phyloP scores from a whole-genome alignment of 2,113 vertebrate genomes.

The Scatophagus argus region DNA sequence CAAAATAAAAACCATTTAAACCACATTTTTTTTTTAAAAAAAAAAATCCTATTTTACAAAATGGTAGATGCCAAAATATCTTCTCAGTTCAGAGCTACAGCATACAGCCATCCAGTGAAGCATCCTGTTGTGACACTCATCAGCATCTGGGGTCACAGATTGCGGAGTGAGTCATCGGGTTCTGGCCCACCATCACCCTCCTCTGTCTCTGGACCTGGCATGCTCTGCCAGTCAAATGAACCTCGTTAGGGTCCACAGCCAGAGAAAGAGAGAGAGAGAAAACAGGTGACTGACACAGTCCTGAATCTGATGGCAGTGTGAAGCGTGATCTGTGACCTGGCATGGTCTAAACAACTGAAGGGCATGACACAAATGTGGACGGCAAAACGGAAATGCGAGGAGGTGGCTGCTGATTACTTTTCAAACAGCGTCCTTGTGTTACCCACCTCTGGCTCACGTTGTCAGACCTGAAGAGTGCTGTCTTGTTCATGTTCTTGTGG shows the following conservation, averaged over 20 bases:
- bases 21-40: too few relatives aligned
- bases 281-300: constrained; percentile 10
- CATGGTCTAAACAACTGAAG: constrained; percentile 15
- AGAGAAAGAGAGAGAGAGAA: background rate
- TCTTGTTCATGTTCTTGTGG: constrained; percentile 9
- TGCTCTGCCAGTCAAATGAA: constrained; percentile 58
- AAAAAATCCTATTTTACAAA: too few relatives aligned
- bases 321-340: constrained; percentile 46
- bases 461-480: constrained; percentile 18
- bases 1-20: too few relatives aligned
- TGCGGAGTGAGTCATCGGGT: constrained; percentile 53
- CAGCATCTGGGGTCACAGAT: constrained; percentile 50
- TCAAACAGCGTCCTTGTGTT: constrained; percentile 19
- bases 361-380: constrained; percentile 35
- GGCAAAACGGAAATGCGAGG: background rate
- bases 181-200: constrained; percentile 41
- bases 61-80: background rate
- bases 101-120: constrained; percentile 8
- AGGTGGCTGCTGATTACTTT: constrained; percentile 36
- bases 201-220: constrained; percentile 52
- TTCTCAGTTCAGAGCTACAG: background rate
- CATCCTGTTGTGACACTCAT: constrained; percentile 41
- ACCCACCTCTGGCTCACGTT: constrained; percentile 4
- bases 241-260: constrained; percentile 32
- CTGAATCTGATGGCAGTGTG: constrained; percentile 19